Percentiles rank a stretch among this genome's conserved stretches.
These are phyloP conservation scores for Prunella strophiata DNA, from an alignment of 2,797 vertebrate genomes.

Conservation along the genomic window DNA sequence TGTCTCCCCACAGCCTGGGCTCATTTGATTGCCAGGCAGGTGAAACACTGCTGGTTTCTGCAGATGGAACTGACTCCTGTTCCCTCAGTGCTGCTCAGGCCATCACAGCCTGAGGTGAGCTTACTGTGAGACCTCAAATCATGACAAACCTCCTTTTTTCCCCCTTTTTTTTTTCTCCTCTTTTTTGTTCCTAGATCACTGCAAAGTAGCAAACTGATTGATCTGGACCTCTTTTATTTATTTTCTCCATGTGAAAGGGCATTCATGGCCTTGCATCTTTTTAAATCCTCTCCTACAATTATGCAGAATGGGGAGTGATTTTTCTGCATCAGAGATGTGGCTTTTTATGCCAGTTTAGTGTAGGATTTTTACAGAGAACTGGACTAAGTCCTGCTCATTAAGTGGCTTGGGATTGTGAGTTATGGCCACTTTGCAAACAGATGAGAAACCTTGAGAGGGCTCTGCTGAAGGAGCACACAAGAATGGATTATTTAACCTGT, in stretches of 20 bases:
- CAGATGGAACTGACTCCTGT: not conserved
- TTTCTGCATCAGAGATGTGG: not conserved
- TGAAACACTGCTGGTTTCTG: not conserved
- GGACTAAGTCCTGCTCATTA: not conserved
- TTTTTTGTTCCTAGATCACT: not conserved
- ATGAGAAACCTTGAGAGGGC: not conserved
- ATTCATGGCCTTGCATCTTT: not conserved
- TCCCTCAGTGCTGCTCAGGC: not conserved
- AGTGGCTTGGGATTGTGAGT: not conserved
- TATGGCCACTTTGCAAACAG: not conserved
- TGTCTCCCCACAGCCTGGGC: not conserved
- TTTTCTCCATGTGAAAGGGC: not conserved
- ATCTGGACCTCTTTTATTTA: not conserved
- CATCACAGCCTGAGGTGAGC: not conserved
- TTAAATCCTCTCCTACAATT: not conserved
- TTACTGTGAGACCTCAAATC: not conserved
- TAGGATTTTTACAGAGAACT: not conserved
- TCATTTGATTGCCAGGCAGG: not conserved
- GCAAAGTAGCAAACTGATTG: not conserved
- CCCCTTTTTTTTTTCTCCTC: not conserved
- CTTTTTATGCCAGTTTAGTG: not conserved
- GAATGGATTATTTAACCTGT: not conserved
- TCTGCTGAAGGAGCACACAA: not conserved
- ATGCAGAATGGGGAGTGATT: not conserved
- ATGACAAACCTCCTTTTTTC: not conserved